Percentiles rank a stretch among this genome's conserved stretches.
These are phyloP conservation scores for Drosophila flavopinicola DNA, from an alignment of 2,888 invertebrate species.

Conservation along the genomic window DNA sequence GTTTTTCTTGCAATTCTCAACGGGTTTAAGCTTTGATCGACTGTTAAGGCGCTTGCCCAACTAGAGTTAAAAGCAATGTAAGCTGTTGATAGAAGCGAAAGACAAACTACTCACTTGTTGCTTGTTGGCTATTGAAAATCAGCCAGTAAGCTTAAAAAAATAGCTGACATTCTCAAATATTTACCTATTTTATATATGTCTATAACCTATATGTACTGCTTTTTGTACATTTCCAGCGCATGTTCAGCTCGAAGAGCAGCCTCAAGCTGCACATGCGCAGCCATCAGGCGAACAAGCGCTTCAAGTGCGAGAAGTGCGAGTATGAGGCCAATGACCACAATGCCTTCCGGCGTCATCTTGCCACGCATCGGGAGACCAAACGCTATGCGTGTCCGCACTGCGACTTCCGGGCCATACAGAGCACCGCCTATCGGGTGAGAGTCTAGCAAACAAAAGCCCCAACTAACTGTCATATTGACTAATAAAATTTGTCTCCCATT, in stretches of 20 bases:
- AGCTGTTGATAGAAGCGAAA: too few relatives aligned
- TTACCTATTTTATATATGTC: not conserved
- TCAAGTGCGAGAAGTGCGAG: constrained; percentile 89
- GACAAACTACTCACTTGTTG: too few relatives aligned
- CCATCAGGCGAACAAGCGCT: constrained; percentile 85
- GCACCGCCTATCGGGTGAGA: constrained; percentile 89
- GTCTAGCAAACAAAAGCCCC: not conserved
- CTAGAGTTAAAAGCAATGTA: too few relatives aligned
- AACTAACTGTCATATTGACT: not conserved
- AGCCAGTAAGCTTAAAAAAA: too few relatives aligned
- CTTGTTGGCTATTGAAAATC: too few relatives aligned
- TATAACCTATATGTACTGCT: not conserved
- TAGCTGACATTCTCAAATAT: too few relatives aligned
- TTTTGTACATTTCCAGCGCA: constrained; percentile 50
- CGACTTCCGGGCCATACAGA: constrained; percentile 92
- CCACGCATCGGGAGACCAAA: constrained; percentile 89
- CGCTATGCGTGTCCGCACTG: constrained; percentile 92
- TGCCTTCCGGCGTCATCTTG: constrained; percentile 90
- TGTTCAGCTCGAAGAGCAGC: constrained; percentile 84
- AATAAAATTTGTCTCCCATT: too few relatives aligned
- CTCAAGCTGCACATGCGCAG: constrained; percentile 85
- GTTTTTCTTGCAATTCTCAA: too few relatives aligned
- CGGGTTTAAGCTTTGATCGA: too few relatives aligned
- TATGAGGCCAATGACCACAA: constrained; percentile 92
- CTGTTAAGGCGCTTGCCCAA: too few relatives aligned